Base-by-base conservation (phyloP, 1,140 invertebrate genomes). In the Vollenhovia emeryi region DNA sequence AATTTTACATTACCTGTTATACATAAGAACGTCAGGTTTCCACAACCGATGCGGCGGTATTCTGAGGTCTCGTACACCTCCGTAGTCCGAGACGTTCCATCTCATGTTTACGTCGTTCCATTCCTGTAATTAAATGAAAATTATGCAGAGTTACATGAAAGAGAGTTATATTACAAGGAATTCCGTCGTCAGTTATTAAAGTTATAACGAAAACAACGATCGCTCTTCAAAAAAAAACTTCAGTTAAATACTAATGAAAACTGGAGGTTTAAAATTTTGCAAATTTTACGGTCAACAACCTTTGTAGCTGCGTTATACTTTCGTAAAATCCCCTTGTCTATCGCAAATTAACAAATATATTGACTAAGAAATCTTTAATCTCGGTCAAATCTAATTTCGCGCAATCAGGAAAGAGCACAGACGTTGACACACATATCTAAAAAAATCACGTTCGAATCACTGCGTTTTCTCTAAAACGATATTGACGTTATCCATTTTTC, bases 11-110 rank as follows among this genome's bases (percentile, higher is more conserved):
- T 96, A 99, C 98, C 98, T 99, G 97, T 99, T 99, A 96, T 99
- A 99, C 97, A 99, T 99, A 92, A 99, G 98, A 90, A 99, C 98
- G 95, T 99, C 99, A 89, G 99, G 99, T 96, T 99, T 99, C 99
- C 99, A 99, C 93, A 99, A 96, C 95, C 98, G 97, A 94, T 98
- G 97, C 79, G 98, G 98, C 87, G 99, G 98, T 95, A 99, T 99
- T 93, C 99, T 96, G 88, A 99, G 97, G 95, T 99, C 98, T 94
- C 97, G 97, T n/a, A 99, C 98, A 74, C 98, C 98, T 59, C 98
- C 99, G 95, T 98, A 99, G 93, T 99, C 98, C 79, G 97, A 97
- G 89, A 97, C 97, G 95, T 99, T 99, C 99, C 99, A 99, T 94
- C 97, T 97, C 92, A 99, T 96, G 96, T 99, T 99, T 95, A 98